Evolutionary conservation across 2,113 vertebrate genomes (phyloP), one percentile per base, ranked within the genome.

Genomic region (Ranitomeya variabilis): DNA sequence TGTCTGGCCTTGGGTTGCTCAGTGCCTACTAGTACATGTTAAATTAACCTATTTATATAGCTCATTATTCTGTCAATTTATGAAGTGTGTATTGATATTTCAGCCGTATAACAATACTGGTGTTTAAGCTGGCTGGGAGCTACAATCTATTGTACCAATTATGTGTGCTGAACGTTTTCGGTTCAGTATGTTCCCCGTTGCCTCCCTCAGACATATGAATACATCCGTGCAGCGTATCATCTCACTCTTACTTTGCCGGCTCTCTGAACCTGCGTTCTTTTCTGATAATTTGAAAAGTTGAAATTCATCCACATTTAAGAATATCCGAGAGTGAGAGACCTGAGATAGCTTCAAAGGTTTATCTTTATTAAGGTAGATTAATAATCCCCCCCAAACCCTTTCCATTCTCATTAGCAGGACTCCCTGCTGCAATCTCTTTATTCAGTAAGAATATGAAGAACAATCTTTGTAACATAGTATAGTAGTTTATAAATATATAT

Each of bases 301-400:
- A 59, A 80, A 80, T 59, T 59, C n/a, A 15, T 80, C 77, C 19
- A 57, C 14, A 57, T 59, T 80, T 80, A 26, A 80, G 78, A 80
- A 31, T 80, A 57, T 57, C 19, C 13, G 11, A 7, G 21, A 7
- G 6, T 1, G 23, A 79, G 26, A 57, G 54, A 57, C n/a, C 55
- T 59, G 78, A 31, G 26, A 18, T 59, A 1, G 14, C 78, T 80
- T 80, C 78, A 80, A 80, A 80, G 78, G 12, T 60, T 59, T 60
- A 8, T 60, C 78, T 59, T 31, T 80, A 26, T 59, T 31, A 31
- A 57, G 31, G 54, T 37, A 59, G 21, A 57, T 80, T 80, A 80
- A 57, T 54, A 55, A 80, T 31, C n/a, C 23, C 78, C 37, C 15
- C n/a, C 7, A 60, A 59, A n/a, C 1, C 55, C n/a, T 31, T 14